Evolutionary conservation across 2,113 vertebrate genomes (phyloP).

Genomic region (Strigops habroptila): DNA sequence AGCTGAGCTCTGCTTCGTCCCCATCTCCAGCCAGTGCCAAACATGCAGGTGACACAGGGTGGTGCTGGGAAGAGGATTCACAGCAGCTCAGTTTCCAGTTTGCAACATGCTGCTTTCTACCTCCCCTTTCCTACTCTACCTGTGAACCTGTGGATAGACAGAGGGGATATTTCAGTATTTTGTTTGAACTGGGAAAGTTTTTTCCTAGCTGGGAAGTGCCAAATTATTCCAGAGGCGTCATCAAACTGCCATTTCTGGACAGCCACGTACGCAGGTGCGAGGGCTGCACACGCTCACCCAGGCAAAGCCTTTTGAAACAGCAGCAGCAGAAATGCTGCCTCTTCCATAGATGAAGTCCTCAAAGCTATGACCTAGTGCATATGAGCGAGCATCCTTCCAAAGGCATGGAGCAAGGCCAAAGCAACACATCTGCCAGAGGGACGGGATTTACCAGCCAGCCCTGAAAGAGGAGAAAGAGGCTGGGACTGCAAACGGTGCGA

Average conservation of each 20-base stretch:
- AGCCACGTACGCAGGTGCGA: neutral
- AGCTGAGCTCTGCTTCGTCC: neutral
- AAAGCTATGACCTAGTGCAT: neutral
- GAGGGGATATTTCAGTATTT: neutral
- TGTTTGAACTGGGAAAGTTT: neutral
- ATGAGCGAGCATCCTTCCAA: neutral
- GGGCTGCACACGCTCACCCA: neutral
- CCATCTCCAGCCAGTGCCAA: neutral
- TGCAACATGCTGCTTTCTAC: neutral
- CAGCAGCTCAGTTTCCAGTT: neutral
- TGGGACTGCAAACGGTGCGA: neutral
- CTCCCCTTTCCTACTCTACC: neutral
- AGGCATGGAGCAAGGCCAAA: accelerated
- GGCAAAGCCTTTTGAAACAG: neutral
- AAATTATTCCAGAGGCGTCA: neutral
- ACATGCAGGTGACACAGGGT: neutral
- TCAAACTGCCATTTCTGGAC: neutral
- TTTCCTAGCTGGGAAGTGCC: neutral
- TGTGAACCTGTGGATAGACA: neutral
- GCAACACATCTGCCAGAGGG: neutral
- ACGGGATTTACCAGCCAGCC: neutral
- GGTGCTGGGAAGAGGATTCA: neutral
- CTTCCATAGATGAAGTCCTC: neutral
- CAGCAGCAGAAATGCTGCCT: neutral
- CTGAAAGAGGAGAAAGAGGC: neutral